Evolutionary conservation across 2,797 vertebrate genomes (phyloP).

Genomic region (Hybognathus amarus): DNA sequence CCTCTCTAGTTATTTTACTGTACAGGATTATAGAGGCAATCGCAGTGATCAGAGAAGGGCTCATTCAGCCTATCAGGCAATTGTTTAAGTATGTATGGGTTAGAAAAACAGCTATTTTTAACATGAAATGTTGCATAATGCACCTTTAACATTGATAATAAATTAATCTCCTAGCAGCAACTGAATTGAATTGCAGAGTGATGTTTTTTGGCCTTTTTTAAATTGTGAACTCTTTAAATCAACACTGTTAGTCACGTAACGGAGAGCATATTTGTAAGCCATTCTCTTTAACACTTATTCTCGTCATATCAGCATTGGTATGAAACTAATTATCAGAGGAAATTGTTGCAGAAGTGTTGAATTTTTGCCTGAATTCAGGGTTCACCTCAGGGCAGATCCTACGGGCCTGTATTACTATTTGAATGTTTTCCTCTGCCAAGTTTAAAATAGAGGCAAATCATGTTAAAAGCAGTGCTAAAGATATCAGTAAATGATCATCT

Average conservation of each 20-base stretch:
- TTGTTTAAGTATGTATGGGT: too few species aligned
- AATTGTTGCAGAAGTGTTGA: constrained; percentile 1
- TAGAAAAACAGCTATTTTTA: too few species aligned
- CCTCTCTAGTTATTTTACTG: too few species aligned
- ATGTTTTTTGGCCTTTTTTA: not conserved
- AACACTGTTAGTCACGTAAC: not conserved
- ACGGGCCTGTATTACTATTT: not conserved
- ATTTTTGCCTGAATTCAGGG: constrained; percentile 5
- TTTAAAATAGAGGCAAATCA: not conserved
- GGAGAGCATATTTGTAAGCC: constrained; percentile 14
- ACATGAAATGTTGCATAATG: too few species aligned
- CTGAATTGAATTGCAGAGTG: not conserved
- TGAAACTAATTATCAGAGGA: constrained; percentile 24
- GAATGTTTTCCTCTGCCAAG: not conserved
- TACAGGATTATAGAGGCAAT: too few species aligned
- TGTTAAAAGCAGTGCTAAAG: not conserved
- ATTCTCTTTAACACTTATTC: not conserved
- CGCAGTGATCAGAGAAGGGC: too few species aligned
- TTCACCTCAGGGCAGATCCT: constrained; percentile 17
- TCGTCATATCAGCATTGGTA: not conserved
- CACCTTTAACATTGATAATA: not conserved
- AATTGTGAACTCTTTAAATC: not conserved
- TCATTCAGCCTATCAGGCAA: too few species aligned
- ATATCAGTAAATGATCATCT: not conserved
- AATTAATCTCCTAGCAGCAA: not conserved